Evolutionary conservation across 1,140 invertebrate species (phyloP).

Genomic region (Pseudobourletiella spinata): DNA sequence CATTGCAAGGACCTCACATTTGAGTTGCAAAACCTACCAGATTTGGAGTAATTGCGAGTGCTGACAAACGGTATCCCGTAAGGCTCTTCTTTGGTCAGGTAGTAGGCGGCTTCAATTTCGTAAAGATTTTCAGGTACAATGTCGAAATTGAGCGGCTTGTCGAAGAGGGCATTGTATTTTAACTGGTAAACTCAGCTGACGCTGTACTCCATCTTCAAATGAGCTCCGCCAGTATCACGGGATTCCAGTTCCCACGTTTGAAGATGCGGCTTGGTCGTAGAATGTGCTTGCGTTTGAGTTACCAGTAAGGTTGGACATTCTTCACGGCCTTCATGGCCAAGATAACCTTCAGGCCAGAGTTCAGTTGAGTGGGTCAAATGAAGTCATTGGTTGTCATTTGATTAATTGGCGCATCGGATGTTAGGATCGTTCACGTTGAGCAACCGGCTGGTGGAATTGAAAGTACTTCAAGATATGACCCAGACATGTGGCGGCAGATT

Average conservation of each 20-base stretch:
- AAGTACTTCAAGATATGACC: no score
- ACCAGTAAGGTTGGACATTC: slow-evolving; percentile 12
- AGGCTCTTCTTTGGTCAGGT: slow-evolving; percentile 19
- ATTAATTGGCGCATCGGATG: no score
- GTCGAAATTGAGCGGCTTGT: slow-evolving; percentile 19
- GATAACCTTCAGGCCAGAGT: slow-evolving; percentile 30
- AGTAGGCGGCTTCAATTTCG: slow-evolving; percentile 20
- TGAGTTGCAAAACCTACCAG: no score
- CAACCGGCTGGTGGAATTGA: no score
- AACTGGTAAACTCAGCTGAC: slow-evolving; percentile 27
- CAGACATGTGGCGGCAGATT: no score
- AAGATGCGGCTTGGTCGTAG: slow-evolving; percentile 10
- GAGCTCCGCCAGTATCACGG: slow-evolving; percentile 6
- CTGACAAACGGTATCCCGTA: slow-evolving; percentile 25
- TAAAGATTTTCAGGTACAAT: slow-evolving; percentile 21
- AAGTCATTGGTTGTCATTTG: slow-evolving; percentile 31
- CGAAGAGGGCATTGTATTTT: slow-evolving; percentile 30
- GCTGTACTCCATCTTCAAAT: slow-evolving; percentile 33
- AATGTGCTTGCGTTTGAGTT: slow-evolving; percentile 3
- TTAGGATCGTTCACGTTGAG: no score
- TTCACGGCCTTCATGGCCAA: slow-evolving; percentile 20
- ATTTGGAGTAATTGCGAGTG: slow-evolving; percentile 27
- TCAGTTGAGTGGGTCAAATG: slow-evolving; percentile 28
- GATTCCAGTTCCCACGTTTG: slow-evolving; percentile 17
- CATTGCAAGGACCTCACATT: not conserved